Conservation (phyloP, 2,113 vertebrate species). For the Willisornis vidua region DNA sequence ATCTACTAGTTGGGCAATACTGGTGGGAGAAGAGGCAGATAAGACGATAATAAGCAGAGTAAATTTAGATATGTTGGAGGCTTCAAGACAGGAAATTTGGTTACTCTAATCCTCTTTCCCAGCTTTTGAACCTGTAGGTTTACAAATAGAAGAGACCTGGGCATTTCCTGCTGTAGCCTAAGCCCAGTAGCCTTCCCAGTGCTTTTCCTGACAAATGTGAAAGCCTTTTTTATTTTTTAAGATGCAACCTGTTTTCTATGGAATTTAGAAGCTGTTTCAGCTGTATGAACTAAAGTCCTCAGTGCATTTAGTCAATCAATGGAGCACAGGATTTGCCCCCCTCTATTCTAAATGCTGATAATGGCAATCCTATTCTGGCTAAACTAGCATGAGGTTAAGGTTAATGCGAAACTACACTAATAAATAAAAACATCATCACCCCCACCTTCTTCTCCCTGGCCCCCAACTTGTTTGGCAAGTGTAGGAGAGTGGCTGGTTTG, state of each 20-base stretch:
- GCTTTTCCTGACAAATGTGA: neutral
- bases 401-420: constrained; percentile 30
- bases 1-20: neutral
- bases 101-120: neutral
- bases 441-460: no score
- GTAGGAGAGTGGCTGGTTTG: neutral
- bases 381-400: neutral
- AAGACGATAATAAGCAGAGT: neutral
- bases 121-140: neutral
- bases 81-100: neutral
- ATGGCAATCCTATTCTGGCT: neutral
- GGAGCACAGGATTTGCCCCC: neutral
- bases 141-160: neutral
- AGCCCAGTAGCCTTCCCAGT: neutral
- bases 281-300: neutral
- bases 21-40: neutral
- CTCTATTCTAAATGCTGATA: neutral
- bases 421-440: neutral
- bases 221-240: neutral
- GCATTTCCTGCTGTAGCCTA: neutral
- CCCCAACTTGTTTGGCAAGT: neutral
- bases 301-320: neutral
- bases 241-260: neutral
- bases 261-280: neutral
- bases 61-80: neutral